Conservation (phyloP, 2,113 vertebrate species). For the Mesitornis unicolor region DNA sequence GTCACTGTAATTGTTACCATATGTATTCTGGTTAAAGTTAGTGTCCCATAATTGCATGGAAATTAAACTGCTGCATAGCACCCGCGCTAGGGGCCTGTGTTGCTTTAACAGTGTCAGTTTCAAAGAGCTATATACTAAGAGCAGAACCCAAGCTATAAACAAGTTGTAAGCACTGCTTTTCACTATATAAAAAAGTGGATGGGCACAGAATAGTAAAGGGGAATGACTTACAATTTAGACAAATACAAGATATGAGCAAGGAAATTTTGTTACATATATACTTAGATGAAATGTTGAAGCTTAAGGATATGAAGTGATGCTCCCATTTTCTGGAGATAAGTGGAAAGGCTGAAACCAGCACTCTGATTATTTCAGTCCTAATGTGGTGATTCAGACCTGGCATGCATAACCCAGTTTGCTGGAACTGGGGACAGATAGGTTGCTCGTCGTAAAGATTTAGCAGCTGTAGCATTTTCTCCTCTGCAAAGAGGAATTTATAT, state of each 20-base stretch:
- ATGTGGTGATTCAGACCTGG: background rate
- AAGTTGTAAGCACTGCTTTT: background rate
- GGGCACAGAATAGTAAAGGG: background rate
- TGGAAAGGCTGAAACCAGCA: background rate
- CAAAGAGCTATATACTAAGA: background rate
- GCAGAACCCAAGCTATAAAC: background rate
- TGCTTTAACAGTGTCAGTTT: background rate
- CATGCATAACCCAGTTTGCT: background rate
- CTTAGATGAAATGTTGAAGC: background rate
- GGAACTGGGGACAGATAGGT: background rate
- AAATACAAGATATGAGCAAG: background rate
- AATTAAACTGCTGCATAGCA: background rate
- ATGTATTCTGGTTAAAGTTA: background rate
- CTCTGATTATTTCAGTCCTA: background rate
- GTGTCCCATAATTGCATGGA: background rate
- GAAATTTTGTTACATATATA: background rate
- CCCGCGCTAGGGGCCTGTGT: constrained; percentile 41
- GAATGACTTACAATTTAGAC: background rate
- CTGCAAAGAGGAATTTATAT: background rate
- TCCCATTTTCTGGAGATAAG: background rate
- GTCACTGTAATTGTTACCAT: background rate
- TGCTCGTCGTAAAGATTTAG: background rate
- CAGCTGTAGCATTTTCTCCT: background rate
- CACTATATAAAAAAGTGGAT: background rate
- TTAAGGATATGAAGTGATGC: background rate